Conservation (phyloP, 2,113 vertebrate genomes). For the Tyto alba region DNA sequence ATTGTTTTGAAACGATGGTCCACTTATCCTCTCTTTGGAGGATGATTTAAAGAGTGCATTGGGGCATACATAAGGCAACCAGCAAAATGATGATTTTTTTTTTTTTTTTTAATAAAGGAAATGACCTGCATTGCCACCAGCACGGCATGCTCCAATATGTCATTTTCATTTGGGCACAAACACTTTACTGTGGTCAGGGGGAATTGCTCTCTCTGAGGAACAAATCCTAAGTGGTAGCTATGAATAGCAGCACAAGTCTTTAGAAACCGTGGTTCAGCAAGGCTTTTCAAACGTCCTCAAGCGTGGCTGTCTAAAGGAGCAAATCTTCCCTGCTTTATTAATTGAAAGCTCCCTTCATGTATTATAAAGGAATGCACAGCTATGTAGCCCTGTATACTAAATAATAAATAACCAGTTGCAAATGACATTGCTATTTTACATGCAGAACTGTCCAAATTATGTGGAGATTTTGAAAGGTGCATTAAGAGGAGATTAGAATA, state of each 20-base stretch:
- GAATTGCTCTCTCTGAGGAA: background rate
- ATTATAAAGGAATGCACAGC: constrained; percentile 25
- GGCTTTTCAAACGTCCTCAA: background rate
- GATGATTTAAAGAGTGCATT: background rate
- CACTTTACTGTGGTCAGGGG: background rate
- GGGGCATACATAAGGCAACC: fast-evolving
- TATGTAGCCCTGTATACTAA: constrained; percentile 19
- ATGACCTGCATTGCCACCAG: background rate
- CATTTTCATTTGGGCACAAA: background rate
- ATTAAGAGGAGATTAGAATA: background rate
- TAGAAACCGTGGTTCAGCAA: background rate
- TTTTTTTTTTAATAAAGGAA: background rate
- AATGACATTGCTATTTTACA: background rate
- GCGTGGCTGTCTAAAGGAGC: background rate
- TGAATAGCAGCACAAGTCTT: background rate
- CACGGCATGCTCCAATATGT: background rate
- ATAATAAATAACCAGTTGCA: constrained; percentile 43
- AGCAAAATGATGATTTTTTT: background rate
- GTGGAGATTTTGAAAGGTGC: background rate
- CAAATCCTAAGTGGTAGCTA: background rate
- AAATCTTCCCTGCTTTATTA: background rate
- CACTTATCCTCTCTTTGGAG: background rate
- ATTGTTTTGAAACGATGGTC: background rate
- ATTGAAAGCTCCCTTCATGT: constrained; percentile 36
- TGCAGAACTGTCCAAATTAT: background rate